Conservation (phyloP, 2,888 invertebrate species). For the Pammene aurita region DNA sequence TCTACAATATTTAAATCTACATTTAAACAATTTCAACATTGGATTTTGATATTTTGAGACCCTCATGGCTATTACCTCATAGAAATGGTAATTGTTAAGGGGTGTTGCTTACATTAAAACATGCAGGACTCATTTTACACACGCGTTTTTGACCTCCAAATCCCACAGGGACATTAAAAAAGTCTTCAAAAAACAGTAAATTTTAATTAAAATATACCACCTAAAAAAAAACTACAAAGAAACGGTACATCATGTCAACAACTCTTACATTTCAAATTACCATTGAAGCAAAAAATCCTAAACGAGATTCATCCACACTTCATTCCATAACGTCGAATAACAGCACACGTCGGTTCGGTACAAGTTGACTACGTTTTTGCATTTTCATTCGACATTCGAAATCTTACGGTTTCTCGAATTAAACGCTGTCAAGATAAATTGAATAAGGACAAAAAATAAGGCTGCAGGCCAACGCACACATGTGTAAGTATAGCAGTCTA, state of each 20-base stretch:
- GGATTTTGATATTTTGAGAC: too few relatives aligned
- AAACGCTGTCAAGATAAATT: conserved; percentile 19
- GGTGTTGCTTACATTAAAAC: too few relatives aligned
- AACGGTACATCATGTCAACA: conserved; percentile 5
- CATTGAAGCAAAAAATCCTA: neutral
- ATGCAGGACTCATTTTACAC: too few relatives aligned
- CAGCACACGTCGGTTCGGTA: neutral
- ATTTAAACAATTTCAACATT: too few relatives aligned
- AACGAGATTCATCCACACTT: neutral
- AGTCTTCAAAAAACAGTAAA: too few relatives aligned
- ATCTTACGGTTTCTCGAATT: conserved; percentile 7
- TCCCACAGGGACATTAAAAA: neutral
- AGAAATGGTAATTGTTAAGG: too few relatives aligned
- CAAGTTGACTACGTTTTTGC: neutral
- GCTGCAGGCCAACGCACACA: neutral
- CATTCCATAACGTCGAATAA: neutral
- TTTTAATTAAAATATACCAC: too few relatives aligned
- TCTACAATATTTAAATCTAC: too few relatives aligned
- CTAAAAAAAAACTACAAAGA: neutral
- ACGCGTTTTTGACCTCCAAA: too few relatives aligned
- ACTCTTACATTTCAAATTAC: neutral
- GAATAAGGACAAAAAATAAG: conserved; percentile 18
- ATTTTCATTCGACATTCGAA: neutral
- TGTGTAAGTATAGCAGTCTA: neutral
- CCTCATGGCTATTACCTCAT: too few relatives aligned